phyloP scores from a whole-genome alignment of 2,888 invertebrate genomes.

The Amiota mariae region DNA sequence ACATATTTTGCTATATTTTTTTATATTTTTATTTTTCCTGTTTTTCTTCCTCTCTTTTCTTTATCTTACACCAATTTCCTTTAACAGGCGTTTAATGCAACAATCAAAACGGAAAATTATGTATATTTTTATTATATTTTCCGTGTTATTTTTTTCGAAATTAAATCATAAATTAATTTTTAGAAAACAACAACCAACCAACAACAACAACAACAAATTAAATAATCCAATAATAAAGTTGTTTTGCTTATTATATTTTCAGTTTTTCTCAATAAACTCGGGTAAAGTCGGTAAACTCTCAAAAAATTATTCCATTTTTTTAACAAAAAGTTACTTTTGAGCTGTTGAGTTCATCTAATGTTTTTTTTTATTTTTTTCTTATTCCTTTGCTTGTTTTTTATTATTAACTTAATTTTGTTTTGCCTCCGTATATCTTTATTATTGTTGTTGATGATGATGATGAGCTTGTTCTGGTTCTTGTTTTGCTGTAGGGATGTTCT shows the following conservation, averaged over 20 bases:
- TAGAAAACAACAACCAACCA: constrained; percentile 34
- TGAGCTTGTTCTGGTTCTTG: constrained; percentile 18
- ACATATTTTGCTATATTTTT: too few species aligned
- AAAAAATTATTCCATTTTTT: constrained; percentile 46
- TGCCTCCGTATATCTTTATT: background rate
- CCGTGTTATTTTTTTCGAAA: constrained; percentile 8
- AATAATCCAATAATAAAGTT: background rate
- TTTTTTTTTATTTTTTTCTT: constrained; percentile 18
- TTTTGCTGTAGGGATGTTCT: background rate
- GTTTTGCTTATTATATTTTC: too few species aligned
- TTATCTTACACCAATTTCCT: too few species aligned
- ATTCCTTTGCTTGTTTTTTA: constrained; percentile 31
- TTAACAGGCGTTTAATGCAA: too few species aligned
- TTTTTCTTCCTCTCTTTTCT: too few species aligned
- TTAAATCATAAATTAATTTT: constrained; percentile 53
- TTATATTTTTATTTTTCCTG: too few species aligned
- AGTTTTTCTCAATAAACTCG: background rate
- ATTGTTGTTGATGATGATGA: constrained; percentile 40
- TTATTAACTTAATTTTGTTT: too few species aligned
- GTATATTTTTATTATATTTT: background rate
- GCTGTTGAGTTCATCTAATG: background rate
- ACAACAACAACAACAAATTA: background rate
- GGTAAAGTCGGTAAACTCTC: constrained; percentile 48
- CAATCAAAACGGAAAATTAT: too few species aligned
- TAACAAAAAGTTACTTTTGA: constrained; percentile 18